phyloP scores from a whole-genome alignment of 2,888 invertebrate species.

The Cephonodes hylas region DNA sequence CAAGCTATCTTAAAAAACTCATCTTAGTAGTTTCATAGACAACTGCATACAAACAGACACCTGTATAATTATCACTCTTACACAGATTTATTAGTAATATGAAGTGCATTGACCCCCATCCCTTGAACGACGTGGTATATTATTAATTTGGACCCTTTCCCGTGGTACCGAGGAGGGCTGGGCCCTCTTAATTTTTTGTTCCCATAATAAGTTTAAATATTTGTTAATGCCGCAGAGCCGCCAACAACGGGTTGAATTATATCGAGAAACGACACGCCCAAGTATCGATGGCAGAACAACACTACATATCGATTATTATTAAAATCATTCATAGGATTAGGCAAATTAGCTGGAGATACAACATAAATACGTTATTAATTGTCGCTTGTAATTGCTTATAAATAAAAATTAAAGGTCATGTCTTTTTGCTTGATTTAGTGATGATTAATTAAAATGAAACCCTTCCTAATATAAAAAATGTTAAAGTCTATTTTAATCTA shows the following conservation, averaged over 20 bases:
- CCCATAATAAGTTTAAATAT: constrained; percentile 64
- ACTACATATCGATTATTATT: background rate
- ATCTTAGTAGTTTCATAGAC: too few relatives aligned
- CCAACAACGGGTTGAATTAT: constrained; percentile 46
- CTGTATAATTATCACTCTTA: too few relatives aligned
- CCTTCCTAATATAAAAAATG: too few relatives aligned
- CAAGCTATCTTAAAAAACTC: too few relatives aligned
- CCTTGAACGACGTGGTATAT: background rate
- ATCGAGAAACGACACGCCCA: constrained; percentile 45
- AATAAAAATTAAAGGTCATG: background rate
- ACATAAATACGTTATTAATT: background rate
- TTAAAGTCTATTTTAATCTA: too few relatives aligned
- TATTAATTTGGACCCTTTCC: constrained; percentile 18
- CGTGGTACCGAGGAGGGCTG: constrained; percentile 32
- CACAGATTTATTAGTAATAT: background rate
- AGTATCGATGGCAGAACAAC: constrained; percentile 32
- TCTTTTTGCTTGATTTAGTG: too few relatives aligned
- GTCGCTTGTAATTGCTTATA: background rate
- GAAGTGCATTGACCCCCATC: background rate
- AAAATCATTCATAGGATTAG: background rate
- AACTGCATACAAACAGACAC: too few relatives aligned
- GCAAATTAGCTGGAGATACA: background rate
- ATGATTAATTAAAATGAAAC: too few relatives aligned
- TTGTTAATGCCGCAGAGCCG: constrained; percentile 58
- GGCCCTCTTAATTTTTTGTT: constrained; percentile 43